Evolutionary conservation across 2,113 vertebrate species (phyloP).

Genomic region (Ictidomys tridecemlineatus): DNA sequence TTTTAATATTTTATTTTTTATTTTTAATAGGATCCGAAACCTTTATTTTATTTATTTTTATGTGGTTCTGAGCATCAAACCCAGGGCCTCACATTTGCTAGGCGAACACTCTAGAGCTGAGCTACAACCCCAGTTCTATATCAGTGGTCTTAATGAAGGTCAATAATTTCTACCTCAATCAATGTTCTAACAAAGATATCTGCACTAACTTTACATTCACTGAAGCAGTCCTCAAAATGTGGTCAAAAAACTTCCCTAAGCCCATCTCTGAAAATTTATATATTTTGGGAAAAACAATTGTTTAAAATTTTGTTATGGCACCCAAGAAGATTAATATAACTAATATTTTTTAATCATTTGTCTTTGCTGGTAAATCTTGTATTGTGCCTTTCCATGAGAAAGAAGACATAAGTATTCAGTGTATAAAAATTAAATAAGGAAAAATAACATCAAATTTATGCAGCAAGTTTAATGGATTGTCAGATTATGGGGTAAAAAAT

Average conservation of each 20-base stretch:
- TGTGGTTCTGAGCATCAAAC: too few relatives aligned
- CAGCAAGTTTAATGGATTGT: not conserved
- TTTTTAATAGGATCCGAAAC: too few relatives aligned
- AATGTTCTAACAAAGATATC: not conserved
- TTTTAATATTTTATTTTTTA: too few relatives aligned
- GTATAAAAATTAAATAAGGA: not conserved
- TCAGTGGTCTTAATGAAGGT: not conserved
- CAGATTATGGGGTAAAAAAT: not conserved
- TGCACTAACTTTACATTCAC: rapidly evolving
- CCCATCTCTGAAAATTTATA: not conserved
- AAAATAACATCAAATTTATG: not conserved
- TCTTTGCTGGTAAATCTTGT: not conserved
- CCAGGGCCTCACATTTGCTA: too few relatives aligned
- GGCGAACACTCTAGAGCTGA: too few relatives aligned
- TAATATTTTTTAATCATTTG: not conserved
- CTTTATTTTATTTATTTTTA: too few relatives aligned
- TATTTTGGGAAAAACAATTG: too few relatives aligned
- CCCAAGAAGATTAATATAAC: not conserved
- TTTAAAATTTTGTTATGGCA: not conserved
- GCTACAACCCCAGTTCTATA: too few relatives aligned
- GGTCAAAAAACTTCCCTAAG: not conserved
- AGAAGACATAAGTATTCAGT: not conserved
- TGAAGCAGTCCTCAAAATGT: not conserved
- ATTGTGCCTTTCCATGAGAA: not conserved
- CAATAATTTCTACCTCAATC: not conserved